Evolutionary conservation across 2,113 vertebrate genomes (phyloP).

Genomic region (Okapia johnstoni): DNA sequence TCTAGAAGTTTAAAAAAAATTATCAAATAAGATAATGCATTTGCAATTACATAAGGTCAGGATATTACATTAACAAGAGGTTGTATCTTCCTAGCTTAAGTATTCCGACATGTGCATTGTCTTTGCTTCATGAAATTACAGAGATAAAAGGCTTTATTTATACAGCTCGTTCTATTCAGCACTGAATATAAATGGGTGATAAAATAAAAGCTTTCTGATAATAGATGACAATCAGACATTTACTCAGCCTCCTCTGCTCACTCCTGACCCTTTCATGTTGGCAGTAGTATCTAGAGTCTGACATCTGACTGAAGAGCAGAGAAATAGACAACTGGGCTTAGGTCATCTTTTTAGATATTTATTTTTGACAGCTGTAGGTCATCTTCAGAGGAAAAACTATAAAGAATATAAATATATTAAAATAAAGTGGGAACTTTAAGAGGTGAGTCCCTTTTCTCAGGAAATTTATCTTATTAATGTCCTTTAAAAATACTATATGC

Average conservation of each 20-base stretch:
- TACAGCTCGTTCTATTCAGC: background rate
- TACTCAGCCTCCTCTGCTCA: background rate
- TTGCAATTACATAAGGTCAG: background rate
- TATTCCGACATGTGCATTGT: background rate
- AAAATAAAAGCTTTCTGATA: conserved; percentile 38
- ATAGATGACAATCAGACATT: background rate
- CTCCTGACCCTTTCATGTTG: background rate
- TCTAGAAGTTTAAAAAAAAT: background rate
- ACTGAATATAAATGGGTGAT: background rate
- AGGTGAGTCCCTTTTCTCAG: background rate
- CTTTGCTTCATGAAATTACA: background rate
- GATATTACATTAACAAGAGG: background rate
- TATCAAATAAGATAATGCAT: background rate
- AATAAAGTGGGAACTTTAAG: background rate
- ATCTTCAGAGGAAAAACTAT: conserved; percentile 2
- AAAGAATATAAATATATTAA: background rate
- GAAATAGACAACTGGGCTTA: background rate
- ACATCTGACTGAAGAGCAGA: background rate
- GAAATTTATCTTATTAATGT: background rate
- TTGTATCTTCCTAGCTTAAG: background rate
- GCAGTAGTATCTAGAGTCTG: background rate
- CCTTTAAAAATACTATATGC: background rate
- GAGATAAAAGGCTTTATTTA: conserved; percentile 10
- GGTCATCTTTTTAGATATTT: background rate
- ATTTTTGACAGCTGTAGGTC: conserved; percentile 28